phyloP scores from a whole-genome alignment of 2,797 vertebrate species.

The Hoplostethus mediterraneus region DNA sequence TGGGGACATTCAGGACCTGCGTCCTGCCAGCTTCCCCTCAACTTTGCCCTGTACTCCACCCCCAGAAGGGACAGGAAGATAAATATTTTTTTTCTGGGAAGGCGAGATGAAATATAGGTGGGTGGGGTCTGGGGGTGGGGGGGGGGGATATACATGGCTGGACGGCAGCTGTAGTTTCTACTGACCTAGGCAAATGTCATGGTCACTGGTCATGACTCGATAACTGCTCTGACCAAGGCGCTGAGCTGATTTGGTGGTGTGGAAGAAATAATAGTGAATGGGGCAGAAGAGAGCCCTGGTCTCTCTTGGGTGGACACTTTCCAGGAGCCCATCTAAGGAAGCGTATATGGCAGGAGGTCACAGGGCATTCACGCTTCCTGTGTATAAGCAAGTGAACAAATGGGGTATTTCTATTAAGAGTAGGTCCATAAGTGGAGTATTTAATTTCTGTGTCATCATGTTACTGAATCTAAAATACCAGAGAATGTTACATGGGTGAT shows the following conservation, averaged over 20 bases:
- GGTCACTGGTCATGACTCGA: slow-evolving; percentile 12
- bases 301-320: not conserved
- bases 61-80: slow-evolving; percentile 21
- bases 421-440: not conserved
- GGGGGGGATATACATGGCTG: too few species aligned
- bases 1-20: not conserved
- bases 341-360: not conserved
- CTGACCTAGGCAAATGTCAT: slow-evolving; percentile 18
- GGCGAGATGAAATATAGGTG: not conserved
- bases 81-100: slow-evolving; percentile 22
- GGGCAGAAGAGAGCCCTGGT: not conserved
- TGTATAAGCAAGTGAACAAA: too few species aligned
- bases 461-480: not conserved
- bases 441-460: not conserved
- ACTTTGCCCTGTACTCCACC: not conserved
- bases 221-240: slow-evolving; percentile 16
- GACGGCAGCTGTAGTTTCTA: not conserved
- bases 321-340: not conserved
- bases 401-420: too few species aligned
- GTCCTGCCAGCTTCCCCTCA: not conserved
- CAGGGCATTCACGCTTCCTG: not conserved
- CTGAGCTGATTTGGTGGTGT: slow-evolving; percentile 5
- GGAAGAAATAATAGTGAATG: not conserved
- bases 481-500: not conserved
- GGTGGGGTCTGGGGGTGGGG: too few species aligned